phyloP scores from a whole-genome alignment of 2,113 vertebrate genomes.

The Psephotus haematonotus region DNA sequence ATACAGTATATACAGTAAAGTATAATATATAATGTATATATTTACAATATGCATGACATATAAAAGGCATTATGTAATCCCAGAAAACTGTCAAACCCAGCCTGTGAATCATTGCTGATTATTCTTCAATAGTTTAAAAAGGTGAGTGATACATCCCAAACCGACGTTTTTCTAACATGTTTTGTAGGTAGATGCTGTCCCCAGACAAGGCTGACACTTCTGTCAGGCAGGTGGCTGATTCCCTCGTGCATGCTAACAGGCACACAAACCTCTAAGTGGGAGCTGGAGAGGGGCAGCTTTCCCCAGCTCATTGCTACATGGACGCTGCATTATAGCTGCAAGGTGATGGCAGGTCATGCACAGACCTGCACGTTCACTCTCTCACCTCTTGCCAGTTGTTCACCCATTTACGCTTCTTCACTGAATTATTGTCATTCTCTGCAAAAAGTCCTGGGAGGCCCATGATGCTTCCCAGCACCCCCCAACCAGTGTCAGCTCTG shows the following conservation, averaged over 20 bases:
- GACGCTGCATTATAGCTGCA: background rate
- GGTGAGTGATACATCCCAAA: background rate
- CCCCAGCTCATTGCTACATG: background rate
- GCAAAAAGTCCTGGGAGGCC: background rate
- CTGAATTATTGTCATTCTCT: background rate
- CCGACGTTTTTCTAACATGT: background rate
- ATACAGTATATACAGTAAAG: background rate
- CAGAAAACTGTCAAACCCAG: background rate
- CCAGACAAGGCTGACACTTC: background rate
- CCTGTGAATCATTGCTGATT: background rate
- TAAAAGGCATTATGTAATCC: background rate
- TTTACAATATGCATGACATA: background rate
- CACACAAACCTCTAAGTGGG: background rate
- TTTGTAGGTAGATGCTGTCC: background rate
- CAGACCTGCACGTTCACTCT: background rate
- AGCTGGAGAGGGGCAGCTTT: background rate
- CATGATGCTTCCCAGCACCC: fast-evolving
- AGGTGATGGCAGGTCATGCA: background rate
- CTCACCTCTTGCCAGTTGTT: background rate
- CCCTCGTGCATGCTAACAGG: no score
- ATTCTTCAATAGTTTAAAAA: background rate
- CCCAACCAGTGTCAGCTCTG: background rate
- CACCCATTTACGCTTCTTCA: background rate
- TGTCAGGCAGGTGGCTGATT: background rate
- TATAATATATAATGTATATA: background rate